Percentiles rank a stretch among this genome's conserved stretches.
These are phyloP conservation scores for Tenthredo livida DNA, from an alignment of 2,888 invertebrate genomes.

Conservation along the genomic window DNA sequence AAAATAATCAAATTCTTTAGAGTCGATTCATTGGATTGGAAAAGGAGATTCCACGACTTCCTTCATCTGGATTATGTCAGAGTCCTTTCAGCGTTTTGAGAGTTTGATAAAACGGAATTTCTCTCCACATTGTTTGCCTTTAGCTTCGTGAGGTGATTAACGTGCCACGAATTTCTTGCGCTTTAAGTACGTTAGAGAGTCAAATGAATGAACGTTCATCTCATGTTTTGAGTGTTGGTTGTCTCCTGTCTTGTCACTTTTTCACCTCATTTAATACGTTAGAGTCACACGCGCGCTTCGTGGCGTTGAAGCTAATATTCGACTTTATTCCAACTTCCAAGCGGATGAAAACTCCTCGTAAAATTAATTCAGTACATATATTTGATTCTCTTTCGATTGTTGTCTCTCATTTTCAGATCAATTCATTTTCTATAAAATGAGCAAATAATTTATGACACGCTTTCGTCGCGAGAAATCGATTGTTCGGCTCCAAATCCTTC, in stretches of 20 bases:
- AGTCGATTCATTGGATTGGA: background rate
- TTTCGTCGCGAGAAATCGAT: too few species aligned
- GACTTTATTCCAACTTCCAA: background rate
- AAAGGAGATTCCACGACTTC: slow-evolving; percentile 9
- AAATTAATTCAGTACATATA: too few species aligned
- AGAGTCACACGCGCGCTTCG: background rate
- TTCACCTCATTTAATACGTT: background rate
- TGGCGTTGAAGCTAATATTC: background rate
- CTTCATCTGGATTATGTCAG: slow-evolving; percentile 10
- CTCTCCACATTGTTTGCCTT: slow-evolving; percentile 12
- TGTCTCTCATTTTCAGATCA: too few species aligned
- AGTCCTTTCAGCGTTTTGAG: slow-evolving; percentile 15
- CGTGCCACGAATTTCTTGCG: slow-evolving; percentile 37
- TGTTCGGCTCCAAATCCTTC: too few species aligned
- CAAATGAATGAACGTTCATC: background rate
- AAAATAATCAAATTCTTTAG: slow-evolving; percentile 6
- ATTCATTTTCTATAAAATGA: too few species aligned
- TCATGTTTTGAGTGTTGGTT: background rate
- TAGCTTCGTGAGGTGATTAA: slow-evolving; percentile 24
- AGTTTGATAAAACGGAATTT: slow-evolving; percentile 28
- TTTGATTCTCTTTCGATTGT: too few species aligned
- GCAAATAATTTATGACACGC: too few species aligned
- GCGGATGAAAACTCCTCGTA: too few species aligned
- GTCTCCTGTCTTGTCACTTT: background rate
- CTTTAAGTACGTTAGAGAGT: background rate